phyloP scores from a whole-genome alignment of 2,113 vertebrate species.

The Brachyhypopomus gauderio region DNA sequence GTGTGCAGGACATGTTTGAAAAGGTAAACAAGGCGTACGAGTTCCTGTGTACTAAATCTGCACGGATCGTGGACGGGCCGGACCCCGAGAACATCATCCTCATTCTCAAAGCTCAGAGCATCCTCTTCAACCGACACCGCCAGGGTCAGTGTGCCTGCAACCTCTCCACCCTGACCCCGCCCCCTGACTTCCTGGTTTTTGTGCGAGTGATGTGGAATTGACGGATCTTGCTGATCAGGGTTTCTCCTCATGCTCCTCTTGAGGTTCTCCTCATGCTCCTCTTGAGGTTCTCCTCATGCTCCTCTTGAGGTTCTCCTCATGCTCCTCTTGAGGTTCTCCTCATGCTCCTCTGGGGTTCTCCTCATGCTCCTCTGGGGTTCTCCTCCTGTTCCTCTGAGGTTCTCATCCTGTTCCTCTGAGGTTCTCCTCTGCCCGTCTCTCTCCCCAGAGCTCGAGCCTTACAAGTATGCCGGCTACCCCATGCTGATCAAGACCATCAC shows the following conservation, averaged over 20 bases:
- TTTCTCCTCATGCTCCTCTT: constrained; percentile 30
- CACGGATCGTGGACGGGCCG: constrained; percentile 88
- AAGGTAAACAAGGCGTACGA: constrained; percentile 99
- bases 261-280: too few species aligned
- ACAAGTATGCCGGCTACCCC: constrained; percentile 97
- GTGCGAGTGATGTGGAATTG: neutral
- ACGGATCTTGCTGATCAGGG: neutral
- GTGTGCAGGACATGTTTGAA: constrained; percentile 93
- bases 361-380: too few species aligned
- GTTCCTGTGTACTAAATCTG: constrained; percentile 95
- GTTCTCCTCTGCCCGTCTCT: constrained; percentile 28
- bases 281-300: constrained; percentile 21
- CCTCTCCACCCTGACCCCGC: too few species aligned
- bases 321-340: constrained; percentile 13
- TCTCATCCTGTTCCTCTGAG: neutral
- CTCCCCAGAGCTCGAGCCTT: constrained; percentile 89
- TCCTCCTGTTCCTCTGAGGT: constrained; percentile 14
- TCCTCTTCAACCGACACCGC: constrained; percentile 94
- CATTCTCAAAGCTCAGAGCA: constrained; percentile 96
- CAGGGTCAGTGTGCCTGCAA: constrained; percentile 73
- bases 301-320: constrained; percentile 1
- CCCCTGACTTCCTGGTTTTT: too few species aligned
- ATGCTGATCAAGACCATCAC: constrained; percentile 98
- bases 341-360: constrained; percentile 30
- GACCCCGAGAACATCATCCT: constrained; percentile 99